Evolutionary conservation across 2,113 vertebrate species (phyloP).

Genomic region (Phyllostomus hastatus): DNA sequence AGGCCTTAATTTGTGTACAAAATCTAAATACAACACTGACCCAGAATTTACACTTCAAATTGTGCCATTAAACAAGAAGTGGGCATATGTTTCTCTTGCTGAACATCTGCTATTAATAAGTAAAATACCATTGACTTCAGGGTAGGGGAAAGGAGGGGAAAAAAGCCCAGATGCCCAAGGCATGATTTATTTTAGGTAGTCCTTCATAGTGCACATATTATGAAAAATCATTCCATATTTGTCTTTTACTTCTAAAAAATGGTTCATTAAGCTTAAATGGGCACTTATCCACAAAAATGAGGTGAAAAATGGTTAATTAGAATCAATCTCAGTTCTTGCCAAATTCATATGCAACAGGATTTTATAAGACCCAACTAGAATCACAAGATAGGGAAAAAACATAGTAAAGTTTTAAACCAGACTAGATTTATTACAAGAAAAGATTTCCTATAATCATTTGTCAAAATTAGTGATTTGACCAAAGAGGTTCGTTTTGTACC

Average conservation of each 20-base stretch:
- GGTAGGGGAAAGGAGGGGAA: neutral
- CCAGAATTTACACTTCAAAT: conserved; percentile 26
- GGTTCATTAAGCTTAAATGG: neutral
- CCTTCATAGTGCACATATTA: neutral
- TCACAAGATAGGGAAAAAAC: neutral
- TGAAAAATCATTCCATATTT: neutral
- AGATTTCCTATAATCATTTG: neutral
- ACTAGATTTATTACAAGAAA: neutral
- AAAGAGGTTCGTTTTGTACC: neutral
- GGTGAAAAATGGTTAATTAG: neutral
- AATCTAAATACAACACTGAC: neutral
- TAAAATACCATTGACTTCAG: neutral
- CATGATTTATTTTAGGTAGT: conserved; percentile 32
- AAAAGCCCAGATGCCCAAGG: neutral
- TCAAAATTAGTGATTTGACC: conserved; percentile 8
- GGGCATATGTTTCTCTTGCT: neutral
- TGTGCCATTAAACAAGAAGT: neutral
- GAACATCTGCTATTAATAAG: conserved; percentile 4
- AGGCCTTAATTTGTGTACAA: neutral
- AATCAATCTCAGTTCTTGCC: neutral
- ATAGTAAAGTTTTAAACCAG: neutral
- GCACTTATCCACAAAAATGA: neutral
- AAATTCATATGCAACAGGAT: neutral
- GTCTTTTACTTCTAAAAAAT: conserved; percentile 41
- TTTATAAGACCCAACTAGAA: neutral